Evolutionary conservation across 2,797 vertebrate species (phyloP).

Genomic region (Molossus molossus): DNA sequence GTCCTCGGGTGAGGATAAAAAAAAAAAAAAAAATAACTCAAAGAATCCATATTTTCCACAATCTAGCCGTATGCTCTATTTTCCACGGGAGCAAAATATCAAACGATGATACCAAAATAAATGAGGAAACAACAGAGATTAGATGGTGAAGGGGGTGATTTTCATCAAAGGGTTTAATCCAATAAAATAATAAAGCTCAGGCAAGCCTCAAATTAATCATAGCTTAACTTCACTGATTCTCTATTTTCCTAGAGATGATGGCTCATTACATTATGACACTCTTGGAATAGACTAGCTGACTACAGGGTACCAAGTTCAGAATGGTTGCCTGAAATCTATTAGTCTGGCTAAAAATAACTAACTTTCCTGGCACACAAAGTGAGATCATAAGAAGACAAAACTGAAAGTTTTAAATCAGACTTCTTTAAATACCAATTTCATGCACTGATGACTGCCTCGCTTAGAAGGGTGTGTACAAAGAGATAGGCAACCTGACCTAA

Average conservation of each 20-base stretch:
- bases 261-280: neutral
- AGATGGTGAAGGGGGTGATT: neutral
- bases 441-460: neutral
- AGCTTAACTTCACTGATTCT: neutral
- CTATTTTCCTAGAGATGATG: neutral
- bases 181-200: neutral
- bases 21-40: no score
- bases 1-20: no score
- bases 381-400: neutral
- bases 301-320: neutral
- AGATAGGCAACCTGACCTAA: neutral
- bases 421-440: neutral
- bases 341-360: neutral
- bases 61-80: neutral
- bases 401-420: neutral
- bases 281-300: neutral
- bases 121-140: constrained; percentile 5
- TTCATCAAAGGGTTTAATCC: neutral
- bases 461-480: neutral
- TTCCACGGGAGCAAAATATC: neutral
- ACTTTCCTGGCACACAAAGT: neutral
- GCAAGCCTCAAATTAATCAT: neutral
- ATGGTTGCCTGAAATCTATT: neutral
- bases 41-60: neutral
- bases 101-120: constrained; percentile 45